Evolutionary conservation across 2,888 invertebrate genomes (phyloP).

Genomic region (Himalopsyche tibetana): DNA sequence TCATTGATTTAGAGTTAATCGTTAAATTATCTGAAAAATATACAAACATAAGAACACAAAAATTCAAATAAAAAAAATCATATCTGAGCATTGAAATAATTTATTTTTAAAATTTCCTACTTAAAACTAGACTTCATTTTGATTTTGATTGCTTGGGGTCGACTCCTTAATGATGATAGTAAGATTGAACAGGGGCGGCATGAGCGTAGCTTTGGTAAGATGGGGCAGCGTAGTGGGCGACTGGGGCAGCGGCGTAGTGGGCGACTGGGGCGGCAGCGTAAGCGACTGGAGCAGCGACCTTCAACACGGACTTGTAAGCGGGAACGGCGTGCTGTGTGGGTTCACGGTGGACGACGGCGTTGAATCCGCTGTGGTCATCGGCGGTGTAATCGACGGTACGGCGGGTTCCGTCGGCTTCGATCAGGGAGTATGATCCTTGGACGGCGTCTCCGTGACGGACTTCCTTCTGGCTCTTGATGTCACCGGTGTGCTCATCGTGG

Average conservation of each 20-base stretch:
- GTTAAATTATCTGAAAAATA: too few relatives aligned
- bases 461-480: conserved; percentile 73
- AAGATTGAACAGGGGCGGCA: conserved; percentile 46
- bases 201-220: conserved; percentile 39
- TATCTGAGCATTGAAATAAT: conserved; percentile 34
- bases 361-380: conserved; percentile 76
- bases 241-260: conserved; percentile 51
- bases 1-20: too few relatives aligned
- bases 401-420: conserved; percentile 72
- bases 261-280: conserved; percentile 51
- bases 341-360: conserved; percentile 74
- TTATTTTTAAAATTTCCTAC: conserved; percentile 42
- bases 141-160: not conserved
- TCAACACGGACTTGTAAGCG: conserved; percentile 59
- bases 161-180: conserved; percentile 28
- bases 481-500: conserved; percentile 69
- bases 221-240: conserved; percentile 51
- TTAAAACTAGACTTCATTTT: conserved; percentile 16
- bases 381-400: conserved; percentile 72
- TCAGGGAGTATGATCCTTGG: conserved; percentile 58
- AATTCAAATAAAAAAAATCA: not conserved
- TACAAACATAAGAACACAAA: too few relatives aligned
- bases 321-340: conserved; percentile 56
- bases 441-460: conserved; percentile 56
- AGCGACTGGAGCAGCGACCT: conserved; percentile 50